Base-by-base conservation (phyloP, 35 echinoderm and acorn worm species). In the Ptychodera flava region DNA sequence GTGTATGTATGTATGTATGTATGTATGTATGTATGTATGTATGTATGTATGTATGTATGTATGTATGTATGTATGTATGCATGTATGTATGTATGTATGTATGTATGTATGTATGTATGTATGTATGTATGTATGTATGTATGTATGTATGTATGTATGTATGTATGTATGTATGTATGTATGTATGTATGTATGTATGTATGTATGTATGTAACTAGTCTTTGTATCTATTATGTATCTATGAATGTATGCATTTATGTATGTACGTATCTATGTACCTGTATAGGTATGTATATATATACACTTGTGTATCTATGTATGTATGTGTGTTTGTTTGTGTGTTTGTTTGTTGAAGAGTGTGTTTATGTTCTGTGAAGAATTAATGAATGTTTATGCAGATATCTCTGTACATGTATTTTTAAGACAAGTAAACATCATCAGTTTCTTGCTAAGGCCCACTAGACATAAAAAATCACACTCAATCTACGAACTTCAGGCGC, bases 11-110 rank as follows among this genome's bases (percentile, higher is more conserved):
- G 45, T 64, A 6, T 64, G 45, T 64, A 6, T 64, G 45, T 64
- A 64, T 64, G 45, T 64, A 64, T 64, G 45, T 64, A 6, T 64
- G 45, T 64, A 6, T 64, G 45, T 64, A 6, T 64, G 45, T 64
- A 6, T 64, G 45, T 64, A 6, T 64, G 45, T 64, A 22, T 64
- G 22, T 64, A 64, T 64, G 45, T 64, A 64, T 64, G 45, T 64
- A 64, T 64, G 45, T 64, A 64, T 64, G 45, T 64, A 64, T 64
- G 45, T 64, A 64, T 64, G 45, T 64, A 64, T 64, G 45, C 22
- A 64, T 64, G 45, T 64, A 64, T 64, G 45, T 64, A 64, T 64
- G 45, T 64, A 64, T 64, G 45, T 64, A 64, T 64, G 45, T 64
- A 22, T 64, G 45, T 64, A 22, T 64, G 45, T 64, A 64, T 64